Evolutionary conservation across 1,140 invertebrate species (phyloP), one percentile per base, ranked within the genome.

Genomic region (Philaenus spumarius): DNA sequence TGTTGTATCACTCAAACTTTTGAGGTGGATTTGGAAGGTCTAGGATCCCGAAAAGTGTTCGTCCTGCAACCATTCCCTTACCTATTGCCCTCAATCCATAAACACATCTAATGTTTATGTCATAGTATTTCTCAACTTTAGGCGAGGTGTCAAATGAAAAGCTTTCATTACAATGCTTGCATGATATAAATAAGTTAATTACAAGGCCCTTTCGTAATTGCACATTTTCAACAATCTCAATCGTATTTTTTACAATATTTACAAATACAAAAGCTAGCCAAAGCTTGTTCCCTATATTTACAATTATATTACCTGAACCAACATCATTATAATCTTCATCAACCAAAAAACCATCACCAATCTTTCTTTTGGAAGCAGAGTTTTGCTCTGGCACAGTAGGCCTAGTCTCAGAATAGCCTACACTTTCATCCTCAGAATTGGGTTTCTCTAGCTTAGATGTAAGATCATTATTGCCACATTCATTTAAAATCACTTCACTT

Each of bases 191-290:
- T n/a, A n/a, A n/a, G n/a, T n/a, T n/a, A n/a, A n/a, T n/a, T n/a
- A n/a, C n/a, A n/a, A n/a, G 17, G 4, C 48, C 57, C 55, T 59
- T 15, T 39, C 51, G 4, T 20, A 54, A 59, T 53, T 48, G 15
- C n/a, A n/a, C n/a, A n/a, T n/a, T n/a, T n/a, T n/a, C n/a, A n/a
- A n/a, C n/a, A n/a, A n/a, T n/a, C n/a, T n/a, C n/a, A n/a, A n/a
- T n/a, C n/a, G n/a, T n/a, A n/a, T n/a, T n/a, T n/a, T n/a, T n/a
- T n/a, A n/a, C n/a, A n/a, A n/a, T n/a, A n/a, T n/a, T n/a, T n/a
- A n/a, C n/a, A n/a, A n/a, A n/a, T n/a, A n/a, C n/a, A 30, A 59
- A n/a, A 30, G 55, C 54, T n/a, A 37, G 22, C 17, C 54, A 48
- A 57, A 50, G 47, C 4, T 24, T 24, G 2, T 52, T 24, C n/a